Evolutionary conservation across 2,888 invertebrate genomes (phyloP), one percentile per base, ranked within the genome.

Genomic region (Synanthedon myopaeformis): DNA sequence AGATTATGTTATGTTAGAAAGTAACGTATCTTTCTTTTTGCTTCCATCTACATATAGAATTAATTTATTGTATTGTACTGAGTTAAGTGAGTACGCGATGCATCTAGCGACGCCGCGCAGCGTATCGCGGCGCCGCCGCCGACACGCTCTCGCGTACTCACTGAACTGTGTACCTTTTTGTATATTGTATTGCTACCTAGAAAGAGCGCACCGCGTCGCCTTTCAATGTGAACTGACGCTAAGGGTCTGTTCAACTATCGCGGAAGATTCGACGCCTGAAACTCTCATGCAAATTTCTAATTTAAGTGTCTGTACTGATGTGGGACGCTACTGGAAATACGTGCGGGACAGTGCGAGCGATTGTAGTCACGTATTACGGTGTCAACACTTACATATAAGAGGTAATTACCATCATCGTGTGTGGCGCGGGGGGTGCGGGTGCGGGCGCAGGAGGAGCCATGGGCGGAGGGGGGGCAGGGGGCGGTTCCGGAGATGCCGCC

Each of bases 371-470:
- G 78, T 87, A 87, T 84, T 84, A 85, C 83, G 84, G 86, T 86
- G 86, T 81, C 80, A 85, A 85, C 86, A 86, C 85, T 87, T 87
- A 86, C 88, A 88, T 84, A 87, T 87, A 86, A 86, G 88, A 85
- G 69, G 87, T 85, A 88, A 88, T 88, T 88, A 87, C 86, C 88
- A 88, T 87, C 86, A 86, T 85, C 83, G 88, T 88, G 82, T 86
- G 87, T 59, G 89, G 88, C 66, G 76, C 78, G 41, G 73, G 81
- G 64, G 79, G 85, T 61, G 86, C 69, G 52, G 77, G 74, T 55
- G 74, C 72, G n/a, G 77, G 73, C n/a, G 79, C 73, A 54, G 81
- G 74, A 49, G 75, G 79, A 41, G 69, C 74, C 70, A 78, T 68
- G 3, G 81, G 90, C 42, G 89, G 90, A 42, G 90, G 88, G 13